Conservation (phyloP, 2,888 invertebrate species). For the Cabera pusaria region DNA sequence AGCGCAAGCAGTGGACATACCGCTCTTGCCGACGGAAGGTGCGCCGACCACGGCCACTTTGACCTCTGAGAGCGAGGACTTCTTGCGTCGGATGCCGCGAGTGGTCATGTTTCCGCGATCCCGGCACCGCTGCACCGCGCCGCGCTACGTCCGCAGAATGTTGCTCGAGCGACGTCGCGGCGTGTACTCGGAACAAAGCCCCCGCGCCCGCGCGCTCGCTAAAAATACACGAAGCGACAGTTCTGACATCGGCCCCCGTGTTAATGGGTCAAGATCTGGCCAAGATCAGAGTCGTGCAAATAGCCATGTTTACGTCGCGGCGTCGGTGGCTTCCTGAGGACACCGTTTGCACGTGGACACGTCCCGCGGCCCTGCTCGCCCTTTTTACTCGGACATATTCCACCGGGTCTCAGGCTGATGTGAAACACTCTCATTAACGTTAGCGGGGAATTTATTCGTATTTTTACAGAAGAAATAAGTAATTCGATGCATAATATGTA, state of each 20-base stretch:
- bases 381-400: too few relatives aligned
- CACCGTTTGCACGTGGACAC: conserved; percentile 55
- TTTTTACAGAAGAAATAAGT: too few relatives aligned
- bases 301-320: conserved; percentile 69
- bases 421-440: too few relatives aligned
- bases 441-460: too few relatives aligned
- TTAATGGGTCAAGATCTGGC: conserved; percentile 83
- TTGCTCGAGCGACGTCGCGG: conserved; percentile 47
- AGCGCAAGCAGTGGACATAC: conserved; percentile 80
- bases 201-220: conserved; percentile 61
- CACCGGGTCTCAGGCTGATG: too few relatives aligned
- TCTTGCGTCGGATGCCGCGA: conserved; percentile 93
- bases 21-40: conserved; percentile 96
- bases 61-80: conserved; percentile 94
- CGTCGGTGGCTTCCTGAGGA: conserved; percentile 60
- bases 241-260: conserved; percentile 72
- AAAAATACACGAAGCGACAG: conserved; percentile 77
- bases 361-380: too few relatives aligned
- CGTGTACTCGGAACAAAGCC: conserved; percentile 53
- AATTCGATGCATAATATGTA: too few relatives aligned
- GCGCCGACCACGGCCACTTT: conserved; percentile 96
- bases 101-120: conserved; percentile 84
- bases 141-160: conserved; percentile 47
- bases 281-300: conserved; percentile 76
- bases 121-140: conserved; percentile 28